Conservation (phyloP, 2,888 invertebrate genomes). For the Fabriciana adippe region DNA sequence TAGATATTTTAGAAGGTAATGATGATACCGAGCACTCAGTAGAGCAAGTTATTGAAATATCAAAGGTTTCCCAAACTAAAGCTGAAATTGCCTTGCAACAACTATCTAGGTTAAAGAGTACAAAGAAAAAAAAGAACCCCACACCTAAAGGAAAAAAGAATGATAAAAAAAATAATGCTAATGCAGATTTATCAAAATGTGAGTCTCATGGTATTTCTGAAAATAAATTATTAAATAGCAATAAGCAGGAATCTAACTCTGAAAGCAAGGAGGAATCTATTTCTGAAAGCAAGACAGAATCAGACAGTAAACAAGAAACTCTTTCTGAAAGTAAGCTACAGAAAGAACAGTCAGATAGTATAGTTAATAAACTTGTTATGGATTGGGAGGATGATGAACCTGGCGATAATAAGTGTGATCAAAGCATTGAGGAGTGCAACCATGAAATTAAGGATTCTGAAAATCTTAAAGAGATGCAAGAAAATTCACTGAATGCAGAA, state of each 20-base stretch:
- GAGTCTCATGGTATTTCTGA: constrained; percentile 43
- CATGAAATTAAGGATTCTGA: constrained; percentile 46
- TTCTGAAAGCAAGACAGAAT: constrained; percentile 38
- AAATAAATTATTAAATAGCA: constrained; percentile 36
- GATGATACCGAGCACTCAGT: constrained; percentile 56
- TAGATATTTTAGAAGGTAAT: constrained; percentile 75
- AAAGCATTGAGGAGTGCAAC: constrained; percentile 25
- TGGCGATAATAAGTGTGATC: constrained; percentile 48
- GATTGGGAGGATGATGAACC: constrained; percentile 78
- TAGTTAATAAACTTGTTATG: constrained; percentile 79
- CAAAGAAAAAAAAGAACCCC: constrained; percentile 30
- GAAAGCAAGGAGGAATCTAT: constrained; percentile 35
- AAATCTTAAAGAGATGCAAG: constrained; percentile 45
- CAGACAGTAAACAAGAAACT: constrained; percentile 30
- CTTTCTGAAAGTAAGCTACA: constrained; percentile 31
- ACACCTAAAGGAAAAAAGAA: constrained; percentile 39
- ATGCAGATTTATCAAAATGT: constrained; percentile 37
- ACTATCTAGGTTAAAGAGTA: constrained; percentile 58
- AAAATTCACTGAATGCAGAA: constrained; percentile 46
- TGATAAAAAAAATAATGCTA: constrained; percentile 38
- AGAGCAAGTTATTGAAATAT: constrained; percentile 18
- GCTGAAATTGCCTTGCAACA: constrained; percentile 68
- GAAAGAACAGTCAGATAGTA: constrained; percentile 53
- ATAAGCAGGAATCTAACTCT: constrained; percentile 35
- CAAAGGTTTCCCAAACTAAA: constrained; percentile 42